Base-by-base conservation (phyloP, 1,140 invertebrate genomes). In the Conus ventricosus region DNA sequence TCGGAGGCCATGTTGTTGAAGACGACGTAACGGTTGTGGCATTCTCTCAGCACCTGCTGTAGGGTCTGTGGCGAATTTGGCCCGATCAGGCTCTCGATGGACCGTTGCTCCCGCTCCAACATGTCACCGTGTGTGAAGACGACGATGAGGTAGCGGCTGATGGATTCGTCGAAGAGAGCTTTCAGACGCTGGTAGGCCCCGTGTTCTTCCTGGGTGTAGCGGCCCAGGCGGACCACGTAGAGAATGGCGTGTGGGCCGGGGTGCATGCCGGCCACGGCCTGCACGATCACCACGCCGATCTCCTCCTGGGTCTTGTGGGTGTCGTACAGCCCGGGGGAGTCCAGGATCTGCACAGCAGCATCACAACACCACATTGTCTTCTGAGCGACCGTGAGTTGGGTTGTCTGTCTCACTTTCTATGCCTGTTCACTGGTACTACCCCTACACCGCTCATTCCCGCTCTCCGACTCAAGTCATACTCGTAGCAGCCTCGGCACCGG, bases 221-320 rank as follows among this genome's bases (percentile, higher is more conserved):
- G 88, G 57, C 84, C 63, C 60, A 86, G 20, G 17, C 57, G 86
- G 20, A 89, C 83, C 25, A 88, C 86, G 10, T 89, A 75, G 8
- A 90, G 39, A 10, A 90, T 54, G 57, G 88, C 88, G 75, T 89
- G 85, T 11, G 88, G 88, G 13, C 90, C 90, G 13, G 90, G 90
- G 53, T 87, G 71, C 20, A 87, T 88, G 27, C 87, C 67, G 10
- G 80, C 83, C 20, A 90, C 84, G 82, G 88, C 89, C 71, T 88
- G 84, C 20, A 88, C 39, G 57, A 90, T 88, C 27, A 85, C 87
- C 20, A 67, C 75, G 27, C 67, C 53, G 20, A 87, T 67, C 10
- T 84, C 71, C 51, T 86, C 88, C 51, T 90, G 85, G 0, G 57
- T 39, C n/a, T 23, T n/a, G 51, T 51, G 20, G 6, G 84, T 85